Evolutionary conservation across 2,888 invertebrate species (phyloP).

Genomic region (Malacosoma neustria): DNA sequence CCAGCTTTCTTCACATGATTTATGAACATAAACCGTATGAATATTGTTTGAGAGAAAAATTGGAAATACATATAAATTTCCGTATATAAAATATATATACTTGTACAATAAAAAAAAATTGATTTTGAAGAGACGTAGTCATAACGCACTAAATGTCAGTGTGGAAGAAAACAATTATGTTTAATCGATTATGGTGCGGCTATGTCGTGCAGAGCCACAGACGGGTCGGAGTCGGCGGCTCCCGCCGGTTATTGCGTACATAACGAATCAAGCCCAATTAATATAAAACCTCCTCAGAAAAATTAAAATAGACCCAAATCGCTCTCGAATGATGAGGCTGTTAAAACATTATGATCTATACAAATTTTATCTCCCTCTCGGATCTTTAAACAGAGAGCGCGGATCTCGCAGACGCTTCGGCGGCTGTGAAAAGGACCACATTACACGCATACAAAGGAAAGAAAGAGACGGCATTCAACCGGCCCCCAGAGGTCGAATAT

Average conservation of each 20-base stretch:
- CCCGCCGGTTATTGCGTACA: conserved; percentile 42
- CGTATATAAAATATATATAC: no score
- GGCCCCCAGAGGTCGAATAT: conserved; percentile 70
- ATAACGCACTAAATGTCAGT: conserved; percentile 26
- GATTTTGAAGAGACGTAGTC: no score
- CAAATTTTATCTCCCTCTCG: conserved; percentile 62
- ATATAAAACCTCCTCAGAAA: conserved; percentile 52
- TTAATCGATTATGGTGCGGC: conserved; percentile 40
- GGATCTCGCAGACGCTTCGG: conserved; percentile 61
- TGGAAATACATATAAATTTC: no score
- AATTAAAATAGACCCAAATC: conserved; percentile 59
- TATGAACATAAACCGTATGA: no score
- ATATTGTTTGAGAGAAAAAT: no score
- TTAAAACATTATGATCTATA: conserved; percentile 71
- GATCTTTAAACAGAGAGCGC: conserved; percentile 50
- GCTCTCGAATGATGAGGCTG: conserved; percentile 49
- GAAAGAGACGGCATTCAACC: conserved; percentile 33
- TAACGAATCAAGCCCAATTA: conserved; percentile 68
- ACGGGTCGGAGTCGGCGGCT: conserved; percentile 23
- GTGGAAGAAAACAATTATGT: conserved; percentile 51
- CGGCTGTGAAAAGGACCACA: conserved; percentile 49
- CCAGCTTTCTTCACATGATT: no score
- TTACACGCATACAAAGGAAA: conserved; percentile 19
- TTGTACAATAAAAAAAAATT: no score
- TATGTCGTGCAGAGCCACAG: conserved; percentile 18